phyloP scores from a whole-genome alignment of 2,888 invertebrate species.

The Quadriops clusia region DNA sequence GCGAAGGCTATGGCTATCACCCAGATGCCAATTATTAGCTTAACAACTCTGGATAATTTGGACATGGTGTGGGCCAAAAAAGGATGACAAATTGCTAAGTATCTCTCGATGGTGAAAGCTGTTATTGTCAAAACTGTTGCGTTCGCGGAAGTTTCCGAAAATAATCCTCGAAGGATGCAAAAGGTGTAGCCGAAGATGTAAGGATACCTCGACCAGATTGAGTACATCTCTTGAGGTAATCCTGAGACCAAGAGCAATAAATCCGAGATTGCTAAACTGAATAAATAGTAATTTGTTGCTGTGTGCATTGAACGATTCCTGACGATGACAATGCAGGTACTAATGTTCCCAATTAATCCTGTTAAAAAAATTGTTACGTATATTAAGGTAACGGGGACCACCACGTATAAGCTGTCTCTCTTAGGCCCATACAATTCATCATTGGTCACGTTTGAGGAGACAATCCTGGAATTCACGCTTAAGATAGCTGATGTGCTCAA shows the following conservation, averaged over 20 bases:
- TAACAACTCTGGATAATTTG: slow-evolving; percentile 70
- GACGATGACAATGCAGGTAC: slow-evolving; percentile 81
- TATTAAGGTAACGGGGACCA: slow-evolving; percentile 60
- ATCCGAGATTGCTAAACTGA: slow-evolving; percentile 76
- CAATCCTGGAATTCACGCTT: no score
- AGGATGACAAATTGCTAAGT: slow-evolving; percentile 50
- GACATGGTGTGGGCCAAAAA: slow-evolving; percentile 72
- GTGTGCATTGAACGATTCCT: slow-evolving; percentile 76
- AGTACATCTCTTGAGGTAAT: slow-evolving; percentile 72
- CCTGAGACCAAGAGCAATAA: slow-evolving; percentile 67
- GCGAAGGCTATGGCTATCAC: slow-evolving; percentile 59
- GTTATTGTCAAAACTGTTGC: slow-evolving; percentile 70
- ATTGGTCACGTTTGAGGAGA: no score
- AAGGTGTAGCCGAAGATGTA: slow-evolving; percentile 69
- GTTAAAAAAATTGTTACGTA: slow-evolving; percentile 65
- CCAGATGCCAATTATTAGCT: slow-evolving; percentile 73
- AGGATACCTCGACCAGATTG: slow-evolving; percentile 64
- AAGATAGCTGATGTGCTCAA: no score
- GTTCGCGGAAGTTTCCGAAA: slow-evolving; percentile 70
- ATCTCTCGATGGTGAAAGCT: slow-evolving; percentile 71
- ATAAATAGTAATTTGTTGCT: slow-evolving; percentile 70
- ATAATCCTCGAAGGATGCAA: slow-evolving; percentile 63
- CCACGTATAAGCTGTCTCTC: slow-evolving; percentile 47
- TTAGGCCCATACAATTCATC: slow-evolving; percentile 22
- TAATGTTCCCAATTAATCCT: slow-evolving; percentile 70